Base-by-base conservation (phyloP, 1,140 invertebrate species). In the Scaptomyza pallida region DNA sequence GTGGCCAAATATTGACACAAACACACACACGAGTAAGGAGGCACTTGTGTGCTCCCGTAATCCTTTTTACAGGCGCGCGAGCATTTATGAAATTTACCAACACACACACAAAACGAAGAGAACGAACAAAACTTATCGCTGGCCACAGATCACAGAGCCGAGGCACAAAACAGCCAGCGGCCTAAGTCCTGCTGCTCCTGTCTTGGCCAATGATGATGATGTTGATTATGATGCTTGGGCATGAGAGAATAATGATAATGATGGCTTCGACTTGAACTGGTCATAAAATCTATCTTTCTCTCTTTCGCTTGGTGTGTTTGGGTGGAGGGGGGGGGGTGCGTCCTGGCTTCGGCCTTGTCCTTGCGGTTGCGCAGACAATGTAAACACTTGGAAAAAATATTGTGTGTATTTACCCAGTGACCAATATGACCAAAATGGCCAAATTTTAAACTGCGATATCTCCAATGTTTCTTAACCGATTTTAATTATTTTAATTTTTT, bases 181-280 rank as follows among this genome's bases (percentile, higher is more conserved):
- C 57, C 69, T 71, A 73, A 72, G 61, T 43, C 54, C 77, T 64
- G 64, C 40, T 30, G n/a, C 26, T 41, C 35, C 45, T 48, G 54
- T 64, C 33, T 50, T n/a, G 60, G 68, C 68, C 23, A 57, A 51
- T 37, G 35, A 51, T 55, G 48, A 43, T 16, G 37, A n/a, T 26
- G 51, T 55, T 55, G 74, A 57, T n/a, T n/a, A n/a, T 73, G 70
- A 5, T 30, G 33, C 33, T 37, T 37, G 12, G 33, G 33, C 33
- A 37, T n/a, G 33, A 37, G 33, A 12, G 33, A 12, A 37, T 37
- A 37, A 37, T 37, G 12, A 82, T 82, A 76, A 68, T 78, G 82
- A 82, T 88, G 82, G 63, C 55, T 86, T 82, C 78, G 82, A 86
- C 78, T 78, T 85, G 77, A 67, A 61, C 85, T 86, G 81, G 72